Evolutionary conservation across 2,113 vertebrate genomes (phyloP), one percentile per base, ranked within the genome.

Genomic region (Psophia crepitans): DNA sequence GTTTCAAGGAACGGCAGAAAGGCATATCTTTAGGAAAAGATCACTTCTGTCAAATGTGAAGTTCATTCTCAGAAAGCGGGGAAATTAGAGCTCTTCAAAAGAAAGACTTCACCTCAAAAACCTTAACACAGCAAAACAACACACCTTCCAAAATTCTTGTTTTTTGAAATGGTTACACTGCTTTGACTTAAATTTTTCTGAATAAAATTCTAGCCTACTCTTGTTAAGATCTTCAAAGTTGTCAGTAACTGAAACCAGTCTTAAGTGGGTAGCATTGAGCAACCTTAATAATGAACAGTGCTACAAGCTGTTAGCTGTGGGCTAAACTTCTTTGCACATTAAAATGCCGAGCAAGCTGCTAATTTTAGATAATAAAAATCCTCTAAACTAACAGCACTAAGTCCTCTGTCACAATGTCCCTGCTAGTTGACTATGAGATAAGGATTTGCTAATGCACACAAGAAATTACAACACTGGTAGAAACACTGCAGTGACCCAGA

Each of bases 371-470:
- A 87, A 97, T 84, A 96, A 92, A 93, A 95, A 57, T 81, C 73
- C 61, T 71, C 51, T 93, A 81, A 95, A 78, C 86, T 92, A 94
- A 87, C 71, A 84, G 77, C 90, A 82, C 74, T 93, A 89, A 89
- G 77, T 75, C 77, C 89, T 87, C 96, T 96, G 84, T 92, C 92
- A 95, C 87, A 95, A 97, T 76, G 94, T 95, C 57, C 80, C 66
- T 84, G 23, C 20, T 57, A 57, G 74, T 6, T 82, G 70, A 84
- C 80, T 79, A 27, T 35, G 39, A 91, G 96, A 97, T 97, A 97
- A 97, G 65, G 86, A 95, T 97, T 97, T 97, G 91, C 83, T 89
- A 97, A 93, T 69, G 49, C 77, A 97, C 91, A 97, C 84, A 95
- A 71, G 92, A 95, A 84, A 92, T 97, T 97, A 92, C 97, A 89